These are phyloP conservation scores for Cinclus mexicanus DNA, from an alignment of 2,113 vertebrate genomes.

Conservation along the genomic window DNA sequence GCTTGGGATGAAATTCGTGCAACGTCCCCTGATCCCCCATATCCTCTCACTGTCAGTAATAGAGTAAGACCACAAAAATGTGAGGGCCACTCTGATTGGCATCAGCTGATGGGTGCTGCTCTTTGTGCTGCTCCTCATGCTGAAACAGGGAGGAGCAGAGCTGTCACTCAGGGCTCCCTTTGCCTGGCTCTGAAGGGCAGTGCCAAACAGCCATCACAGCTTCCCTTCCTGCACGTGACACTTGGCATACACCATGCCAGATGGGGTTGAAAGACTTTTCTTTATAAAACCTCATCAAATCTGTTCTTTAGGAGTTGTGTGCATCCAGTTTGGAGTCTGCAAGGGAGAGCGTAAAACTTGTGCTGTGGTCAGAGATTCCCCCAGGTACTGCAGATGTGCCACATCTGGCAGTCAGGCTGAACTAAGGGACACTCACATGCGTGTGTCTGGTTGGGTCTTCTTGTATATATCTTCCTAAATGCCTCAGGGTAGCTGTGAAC, in stretches of 20 bases:
- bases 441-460: background rate
- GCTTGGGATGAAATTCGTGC: background rate
- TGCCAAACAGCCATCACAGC: background rate
- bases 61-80: background rate
- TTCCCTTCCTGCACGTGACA: background rate
- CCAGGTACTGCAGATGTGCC: background rate
- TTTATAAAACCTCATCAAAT: background rate
- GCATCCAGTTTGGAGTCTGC: background rate
- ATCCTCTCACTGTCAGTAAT: background rate
- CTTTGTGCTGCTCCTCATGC: fast-evolving
- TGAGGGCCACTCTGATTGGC: background rate
- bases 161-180: background rate
- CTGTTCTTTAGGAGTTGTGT: background rate
- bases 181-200: background rate
- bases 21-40: background rate
- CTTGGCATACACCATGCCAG: fast-evolving
- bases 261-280: background rate
- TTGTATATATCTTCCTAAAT: background rate
- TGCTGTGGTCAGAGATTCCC: background rate
- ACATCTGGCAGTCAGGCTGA: background rate
- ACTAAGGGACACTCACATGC: fast-evolving
- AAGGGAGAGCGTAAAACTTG: background rate
- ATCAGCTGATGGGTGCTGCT: fast-evolving
- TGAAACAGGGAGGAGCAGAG: background rate
- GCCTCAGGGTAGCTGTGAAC: background rate